Conservation (phyloP, 2,888 invertebrate genomes). For the Sinohyriopsis cumingii region DNA sequence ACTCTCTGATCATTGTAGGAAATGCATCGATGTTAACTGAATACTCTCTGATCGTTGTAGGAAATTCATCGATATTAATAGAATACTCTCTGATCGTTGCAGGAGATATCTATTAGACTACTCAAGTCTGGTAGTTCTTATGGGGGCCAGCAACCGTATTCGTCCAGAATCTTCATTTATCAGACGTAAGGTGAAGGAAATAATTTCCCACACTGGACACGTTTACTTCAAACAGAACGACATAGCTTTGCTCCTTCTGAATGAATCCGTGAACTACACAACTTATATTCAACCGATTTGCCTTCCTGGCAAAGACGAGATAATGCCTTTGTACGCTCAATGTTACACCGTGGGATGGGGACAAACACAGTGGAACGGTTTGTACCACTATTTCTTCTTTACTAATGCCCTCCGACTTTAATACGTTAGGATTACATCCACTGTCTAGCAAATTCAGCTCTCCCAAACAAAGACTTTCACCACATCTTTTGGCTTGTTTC, state of each 20-base stretch:
- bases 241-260: constrained; percentile 52
- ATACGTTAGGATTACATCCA: background rate
- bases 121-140: constrained; percentile 32
- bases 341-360: constrained; percentile 61
- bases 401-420: background rate
- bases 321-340: constrained; percentile 36
- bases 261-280: constrained; percentile 46
- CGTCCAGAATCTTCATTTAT: constrained; percentile 26
- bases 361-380: constrained; percentile 37
- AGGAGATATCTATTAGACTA: constrained; percentile 31
- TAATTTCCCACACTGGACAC: constrained; percentile 30
- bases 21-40: no score
- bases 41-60: background rate
- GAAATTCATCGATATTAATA: no score
- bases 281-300: constrained; percentile 59
- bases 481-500: no score
- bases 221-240: constrained; percentile 41
- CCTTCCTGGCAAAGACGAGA: constrained; percentile 44
- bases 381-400: constrained; percentile 3
- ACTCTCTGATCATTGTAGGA: no score
- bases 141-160: constrained; percentile 46
- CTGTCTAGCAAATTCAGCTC: no score
- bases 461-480: no score
- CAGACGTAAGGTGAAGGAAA: constrained; percentile 24
- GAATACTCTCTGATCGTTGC: constrained; percentile 3